These are phyloP conservation scores for Hiodon alosoides DNA, from an alignment of 2,113 vertebrate genomes.

Conservation along the genomic window DNA sequence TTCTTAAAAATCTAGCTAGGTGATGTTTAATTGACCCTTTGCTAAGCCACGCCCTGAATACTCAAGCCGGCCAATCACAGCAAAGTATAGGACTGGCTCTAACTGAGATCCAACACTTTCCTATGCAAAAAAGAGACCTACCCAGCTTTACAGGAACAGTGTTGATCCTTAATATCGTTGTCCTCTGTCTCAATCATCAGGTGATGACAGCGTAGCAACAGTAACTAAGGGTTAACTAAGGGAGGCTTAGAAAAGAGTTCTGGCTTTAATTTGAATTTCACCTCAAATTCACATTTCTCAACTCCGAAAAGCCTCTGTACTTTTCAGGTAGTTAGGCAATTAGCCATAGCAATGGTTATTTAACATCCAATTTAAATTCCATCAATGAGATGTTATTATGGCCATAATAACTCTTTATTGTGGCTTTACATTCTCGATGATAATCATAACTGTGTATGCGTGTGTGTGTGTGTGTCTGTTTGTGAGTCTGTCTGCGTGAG, in stretches of 20 bases:
- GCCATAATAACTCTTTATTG: slow-evolving; percentile 52
- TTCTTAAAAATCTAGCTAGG: slow-evolving; percentile 31
- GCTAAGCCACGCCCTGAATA: too few relatives aligned
- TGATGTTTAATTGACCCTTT: slow-evolving; percentile 49
- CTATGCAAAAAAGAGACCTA: too few relatives aligned
- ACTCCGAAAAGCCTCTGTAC: slow-evolving; percentile 47
- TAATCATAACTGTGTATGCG: slow-evolving; percentile 42
- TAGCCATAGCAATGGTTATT: slow-evolving; percentile 67
- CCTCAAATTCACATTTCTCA: slow-evolving; percentile 58
- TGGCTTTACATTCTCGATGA: slow-evolving; percentile 51
- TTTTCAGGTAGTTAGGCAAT: slow-evolving; percentile 56
- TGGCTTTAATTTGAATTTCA: slow-evolving; percentile 64
- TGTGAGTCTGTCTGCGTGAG: too few relatives aligned
- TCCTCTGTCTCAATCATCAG: too few relatives aligned
- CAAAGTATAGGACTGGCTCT: too few relatives aligned
- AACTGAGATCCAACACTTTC: too few relatives aligned
- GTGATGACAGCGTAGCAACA: too few relatives aligned
- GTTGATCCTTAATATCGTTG: too few relatives aligned
- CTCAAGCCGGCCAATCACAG: too few relatives aligned
- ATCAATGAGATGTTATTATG: slow-evolving; percentile 52
- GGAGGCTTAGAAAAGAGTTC: slow-evolving; percentile 27
- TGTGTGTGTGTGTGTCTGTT: not conserved
- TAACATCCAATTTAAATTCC: slow-evolving; percentile 75
- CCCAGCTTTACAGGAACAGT: too few relatives aligned
- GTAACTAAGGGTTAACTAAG: too few relatives aligned